Evolutionary conservation across 1,140 invertebrate species (phyloP), one percentile per base, ranked within the genome.

Genomic region (Chlorops oryzae): DNA sequence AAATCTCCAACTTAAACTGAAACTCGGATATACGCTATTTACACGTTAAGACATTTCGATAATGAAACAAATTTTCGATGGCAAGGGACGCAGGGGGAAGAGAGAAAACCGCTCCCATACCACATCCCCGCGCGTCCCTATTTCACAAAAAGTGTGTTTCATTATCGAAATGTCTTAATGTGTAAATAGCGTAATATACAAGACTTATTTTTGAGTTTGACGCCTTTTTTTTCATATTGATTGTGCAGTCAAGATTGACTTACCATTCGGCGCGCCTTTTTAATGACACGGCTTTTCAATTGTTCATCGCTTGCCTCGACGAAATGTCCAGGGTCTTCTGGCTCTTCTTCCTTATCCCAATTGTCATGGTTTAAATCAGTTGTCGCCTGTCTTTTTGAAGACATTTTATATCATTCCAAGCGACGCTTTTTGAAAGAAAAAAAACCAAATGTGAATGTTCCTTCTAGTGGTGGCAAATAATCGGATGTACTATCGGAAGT

Each of bases 361-460:
- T 95, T 95, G n/a, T 90, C 85, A 62, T 89, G 86, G 69, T 87
- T 93, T 49, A 96, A 74, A 49, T 94, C 84, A 27, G 75, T 80
- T 12, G 80, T 79, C 34, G 92, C 88, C 56, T 71, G 70, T 54
- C 92, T 76, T 75, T 96, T 96, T 27, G 64, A 65, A 56, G 87
- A 78, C 88, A 91, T 91, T 40, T 20, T 65, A 15, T 18, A 15
- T 34, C 18, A 47, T 3, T 17, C 3, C 34, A n/a, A n/a, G 3
- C 34, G 18, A 35, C 18, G n/a, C 18, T 17, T 17, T 17, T 17
- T 15, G 3, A 35, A 35, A 35, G 34, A 5, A 5, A 35, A 35
- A 35, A 35, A 35, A 35, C 13, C 10, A 35, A 35, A 5, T 17
- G 34, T n/a, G n/a, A n/a, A n/a, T n/a, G n/a, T n/a, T n/a, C n/a